Evolutionary conservation across 2,888 invertebrate species (phyloP).

Genomic region (Philereme transversata): DNA sequence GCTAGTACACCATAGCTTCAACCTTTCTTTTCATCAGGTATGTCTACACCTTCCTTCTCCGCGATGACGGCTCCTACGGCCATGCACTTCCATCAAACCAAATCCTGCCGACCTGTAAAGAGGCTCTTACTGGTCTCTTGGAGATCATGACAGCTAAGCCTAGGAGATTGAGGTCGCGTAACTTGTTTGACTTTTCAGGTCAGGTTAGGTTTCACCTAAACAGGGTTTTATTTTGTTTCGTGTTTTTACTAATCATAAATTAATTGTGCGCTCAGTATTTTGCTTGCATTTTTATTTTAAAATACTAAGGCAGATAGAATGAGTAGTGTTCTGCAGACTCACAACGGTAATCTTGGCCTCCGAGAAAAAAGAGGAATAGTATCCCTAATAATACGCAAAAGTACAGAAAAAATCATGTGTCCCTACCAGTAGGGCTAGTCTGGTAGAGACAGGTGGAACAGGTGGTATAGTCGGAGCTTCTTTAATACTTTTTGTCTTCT

Average conservation of each 20-base stretch:
- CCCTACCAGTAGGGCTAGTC: too few species aligned
- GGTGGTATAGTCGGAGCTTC: too few species aligned
- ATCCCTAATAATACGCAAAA: too few species aligned
- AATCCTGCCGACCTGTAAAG: constrained; percentile 85
- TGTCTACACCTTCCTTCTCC: constrained; percentile 68
- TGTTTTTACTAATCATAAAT: neutral
- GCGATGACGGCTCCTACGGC: constrained; percentile 87
- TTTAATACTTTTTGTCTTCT: too few species aligned
- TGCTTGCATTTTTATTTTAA: too few species aligned
- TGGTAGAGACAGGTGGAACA: too few species aligned
- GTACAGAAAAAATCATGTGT: too few species aligned
- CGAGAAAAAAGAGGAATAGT: too few species aligned
- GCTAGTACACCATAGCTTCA: too few species aligned
- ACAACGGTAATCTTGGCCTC: too few species aligned
- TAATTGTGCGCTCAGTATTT: neutral
- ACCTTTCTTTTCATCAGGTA: constrained; percentile 49
- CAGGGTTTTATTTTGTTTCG: neutral
- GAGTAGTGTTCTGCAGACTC: too few species aligned
- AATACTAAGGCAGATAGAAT: too few species aligned
- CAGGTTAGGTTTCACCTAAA: neutral
- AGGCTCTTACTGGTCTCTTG: constrained; percentile 81
- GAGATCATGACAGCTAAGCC: constrained; percentile 70
- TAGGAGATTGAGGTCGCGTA: constrained; percentile 41
- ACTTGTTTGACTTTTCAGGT: constrained; percentile 36
- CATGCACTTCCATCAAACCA: constrained; percentile 86